These are phyloP conservation scores for Stomatorhinus ivindoensis DNA, from an alignment of 2,113 vertebrate species.

Conservation along the genomic window DNA sequence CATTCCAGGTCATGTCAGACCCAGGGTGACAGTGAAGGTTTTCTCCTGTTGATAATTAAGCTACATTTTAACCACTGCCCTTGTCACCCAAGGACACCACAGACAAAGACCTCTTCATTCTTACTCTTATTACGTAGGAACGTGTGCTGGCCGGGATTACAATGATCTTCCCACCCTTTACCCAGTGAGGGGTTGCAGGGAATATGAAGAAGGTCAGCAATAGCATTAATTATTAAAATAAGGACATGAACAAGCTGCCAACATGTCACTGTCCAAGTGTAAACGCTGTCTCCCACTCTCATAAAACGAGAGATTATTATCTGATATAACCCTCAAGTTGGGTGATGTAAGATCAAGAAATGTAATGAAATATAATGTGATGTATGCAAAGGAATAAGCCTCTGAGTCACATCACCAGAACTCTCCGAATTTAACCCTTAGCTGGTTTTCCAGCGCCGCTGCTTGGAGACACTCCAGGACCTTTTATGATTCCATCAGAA, in stretches of 20 bases:
- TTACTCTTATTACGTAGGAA: not conserved
- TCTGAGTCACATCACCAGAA: not conserved
- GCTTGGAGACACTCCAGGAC: not conserved
- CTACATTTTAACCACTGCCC: not conserved
- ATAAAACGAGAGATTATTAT: not conserved
- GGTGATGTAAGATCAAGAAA: not conserved
- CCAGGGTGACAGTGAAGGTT: not conserved
- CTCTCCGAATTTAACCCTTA: not conserved
- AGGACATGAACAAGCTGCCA: not conserved
- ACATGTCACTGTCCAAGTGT: not conserved
- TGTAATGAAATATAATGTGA: not conserved
- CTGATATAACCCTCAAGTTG: not conserved
- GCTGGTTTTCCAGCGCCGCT: not conserved
- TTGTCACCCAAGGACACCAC: not conserved
- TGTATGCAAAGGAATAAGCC: not conserved
- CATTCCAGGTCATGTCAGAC: slow-evolving; percentile 33
- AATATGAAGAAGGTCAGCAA: not conserved
- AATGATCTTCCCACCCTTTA: not conserved
- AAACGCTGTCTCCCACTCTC: not conserved
- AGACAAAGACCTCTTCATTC: not conserved
- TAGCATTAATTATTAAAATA: not conserved
- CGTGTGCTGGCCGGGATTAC: not conserved
- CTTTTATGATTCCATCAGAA: not conserved
- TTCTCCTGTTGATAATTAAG: not conserved
- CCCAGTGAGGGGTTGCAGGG: not conserved